A percentile compares a stretch with the other conserved stretches of the same genome.
Conservation (phyloP, 30 jellyfish, hydroid and myxozoan species). For the Chrysaora quinquecirrha region DNA sequence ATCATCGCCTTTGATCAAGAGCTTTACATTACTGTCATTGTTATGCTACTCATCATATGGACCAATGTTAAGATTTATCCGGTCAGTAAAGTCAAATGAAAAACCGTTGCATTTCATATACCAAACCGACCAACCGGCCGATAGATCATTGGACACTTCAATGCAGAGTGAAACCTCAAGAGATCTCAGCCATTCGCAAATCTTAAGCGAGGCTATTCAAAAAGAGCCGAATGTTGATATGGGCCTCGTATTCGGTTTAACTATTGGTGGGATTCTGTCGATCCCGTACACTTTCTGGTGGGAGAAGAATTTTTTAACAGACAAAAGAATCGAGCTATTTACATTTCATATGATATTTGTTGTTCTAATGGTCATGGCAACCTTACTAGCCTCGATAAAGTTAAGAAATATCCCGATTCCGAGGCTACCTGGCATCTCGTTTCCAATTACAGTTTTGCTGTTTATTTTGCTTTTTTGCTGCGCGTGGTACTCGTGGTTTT, state of each 20-base stretch:
- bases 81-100: not conserved
- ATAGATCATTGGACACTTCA: slow-evolving; percentile 39
- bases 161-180: slow-evolving; percentile 28
- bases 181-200: slow-evolving; percentile 18
- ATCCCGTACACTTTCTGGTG: slow-evolving; percentile 78
- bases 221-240: slow-evolving; percentile 69
- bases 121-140: slow-evolving; percentile 27
- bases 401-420: slow-evolving; percentile 53
- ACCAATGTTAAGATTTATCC: slow-evolving; percentile 30
- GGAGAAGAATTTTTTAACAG: slow-evolving; percentile 62
- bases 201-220: slow-evolving; percentile 60
- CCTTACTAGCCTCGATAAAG: slow-evolving; percentile 35
- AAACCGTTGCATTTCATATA: slow-evolving; percentile 60
- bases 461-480: slow-evolving; percentile 61
- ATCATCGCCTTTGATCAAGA: slow-evolving; percentile 68
- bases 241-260: slow-evolving; percentile 65
- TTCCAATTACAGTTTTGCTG: slow-evolving; percentile 60
- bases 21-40: slow-evolving; percentile 47
- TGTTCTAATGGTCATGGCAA: slow-evolving; percentile 60
- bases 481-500: slow-evolving; percentile 70
- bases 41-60: slow-evolving; percentile 59
- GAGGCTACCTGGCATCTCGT: slow-evolving; percentile 56
- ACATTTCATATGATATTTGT: slow-evolving; percentile 50
- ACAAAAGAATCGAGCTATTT: slow-evolving; percentile 55
- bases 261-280: slow-evolving; percentile 62